Evolutionary conservation across 2,797 vertebrate species (phyloP), one percentile per base, ranked within the genome.

Genomic region (Poecilia gillii): DNA sequence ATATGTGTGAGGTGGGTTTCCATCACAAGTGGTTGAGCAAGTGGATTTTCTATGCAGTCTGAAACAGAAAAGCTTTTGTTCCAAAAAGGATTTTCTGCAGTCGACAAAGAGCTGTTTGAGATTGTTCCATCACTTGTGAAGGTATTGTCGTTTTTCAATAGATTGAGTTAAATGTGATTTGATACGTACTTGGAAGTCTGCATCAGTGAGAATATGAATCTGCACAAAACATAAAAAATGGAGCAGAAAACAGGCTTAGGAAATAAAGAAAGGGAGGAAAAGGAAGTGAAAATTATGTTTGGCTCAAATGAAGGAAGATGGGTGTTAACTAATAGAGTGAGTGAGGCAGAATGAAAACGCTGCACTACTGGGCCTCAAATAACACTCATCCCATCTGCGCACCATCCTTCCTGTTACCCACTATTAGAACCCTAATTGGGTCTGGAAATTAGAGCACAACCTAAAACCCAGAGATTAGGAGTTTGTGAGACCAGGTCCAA

Each of bases 221-320:
- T 85, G 59, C 4, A 16, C 75, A 43, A 66, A 78, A 83, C 79
- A 59, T 74, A 3, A 75, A 64, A 76, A 53, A 49, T 6, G 3
- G 76, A 77, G 75, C 39, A 82, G 70, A 83, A 88, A 89, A 88
- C 79, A 84, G 81, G 85, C 81, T 89, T 85, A 84, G 82, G 78
- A 82, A 76, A 77, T 66, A 47, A 66, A 76, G 73, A 82, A 33
- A 66, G 62, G 77, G 46, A 70, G 76, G 45, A 85, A 81, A 75
- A 64, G 73, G 57, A 88, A 89, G 84, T 75, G 82, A 83, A 92
- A 92, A 85, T 85, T 87, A 92, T 87, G 91, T 89, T 92, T 87
- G 87, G 83, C 80, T 18, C 88, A 91, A 92, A 93, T 92, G 81
- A 85, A 90, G 83, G 90, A 88, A 86, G 86, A 93, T 91, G 78